Base-by-base conservation (phyloP, 2,888 invertebrate species). In the Drosophila nr. perissopoda region DNA sequence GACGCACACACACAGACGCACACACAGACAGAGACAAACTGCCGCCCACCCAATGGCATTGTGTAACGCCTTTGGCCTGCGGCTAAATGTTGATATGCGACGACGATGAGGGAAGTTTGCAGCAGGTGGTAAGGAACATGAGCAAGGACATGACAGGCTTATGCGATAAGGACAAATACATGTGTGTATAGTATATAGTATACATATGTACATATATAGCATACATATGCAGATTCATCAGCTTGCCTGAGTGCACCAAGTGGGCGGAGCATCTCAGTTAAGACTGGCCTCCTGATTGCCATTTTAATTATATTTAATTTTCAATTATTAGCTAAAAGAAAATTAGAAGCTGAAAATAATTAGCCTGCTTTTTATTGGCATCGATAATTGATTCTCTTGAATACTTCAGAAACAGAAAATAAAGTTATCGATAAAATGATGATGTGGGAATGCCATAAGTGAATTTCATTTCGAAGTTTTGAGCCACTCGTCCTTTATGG, bases 61-160 rank as follows among this genome's bases (percentile, higher is more conserved):
- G 33, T 45, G 49, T 21, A 27, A 56, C 38, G 18, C 27, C 33
- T 34, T 60, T 73, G 49, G 58, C 78, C 56, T 70, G 59, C 29
- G 64, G 78, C 64, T 59, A 59, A 49, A 74, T 65, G 78, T 40
- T 67, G 61, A 77, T 58, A 62, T 69, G 56, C 69, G 73, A 69
- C 31, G 53, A 70, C 48, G 76, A 27, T 51, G 71, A 62, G 54
- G n/a, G 68, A 70, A 70, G 48, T 60, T 63, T 78, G 42, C 82
- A 81, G 81, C 79, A 73, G 86, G 83, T 83, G 79, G 86, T 69
- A 83, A 81, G 62, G 75, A 83, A 75, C 60, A 27, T 13, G 27
- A 71, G 76, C 81, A 76, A 62, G 65, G 78, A 71, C 80, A 71
- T 70, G 52, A 58, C 58, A 71, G 62, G 58, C 65, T 56, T 36